These are phyloP conservation scores for Agrotis clavis DNA, from an alignment of 2,888 invertebrate species.

Conservation along the genomic window DNA sequence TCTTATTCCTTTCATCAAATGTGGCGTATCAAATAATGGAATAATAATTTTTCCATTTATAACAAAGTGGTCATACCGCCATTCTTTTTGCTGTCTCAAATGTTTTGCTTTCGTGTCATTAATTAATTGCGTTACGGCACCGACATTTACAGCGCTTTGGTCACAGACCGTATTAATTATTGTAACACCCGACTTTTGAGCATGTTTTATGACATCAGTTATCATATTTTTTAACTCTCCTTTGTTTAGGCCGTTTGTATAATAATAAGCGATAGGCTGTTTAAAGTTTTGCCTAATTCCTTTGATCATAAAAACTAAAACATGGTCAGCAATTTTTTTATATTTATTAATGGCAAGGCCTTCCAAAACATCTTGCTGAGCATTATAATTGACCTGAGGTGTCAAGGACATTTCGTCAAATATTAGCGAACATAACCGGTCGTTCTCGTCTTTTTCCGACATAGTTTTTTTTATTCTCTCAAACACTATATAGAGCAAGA, in stretches of 20 bases:
- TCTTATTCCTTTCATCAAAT: background rate
- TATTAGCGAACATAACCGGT: background rate
- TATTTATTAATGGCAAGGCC: background rate
- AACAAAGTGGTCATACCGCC: background rate
- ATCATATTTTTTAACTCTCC: background rate
- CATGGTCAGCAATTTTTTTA: background rate
- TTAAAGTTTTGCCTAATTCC: background rate
- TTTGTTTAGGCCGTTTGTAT: background rate
- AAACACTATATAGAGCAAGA: too few species aligned
- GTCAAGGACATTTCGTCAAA: background rate
- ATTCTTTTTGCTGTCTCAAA: background rate
- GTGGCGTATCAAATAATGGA: background rate
- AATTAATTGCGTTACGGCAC: background rate
- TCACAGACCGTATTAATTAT: constrained; percentile 1
- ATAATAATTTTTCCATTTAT: background rate
- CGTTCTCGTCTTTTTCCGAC: background rate
- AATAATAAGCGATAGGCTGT: background rate
- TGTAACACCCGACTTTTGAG: background rate
- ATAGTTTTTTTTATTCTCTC: background rate
- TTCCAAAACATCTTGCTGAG: background rate
- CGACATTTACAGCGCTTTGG: background rate
- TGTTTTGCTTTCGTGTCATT: background rate
- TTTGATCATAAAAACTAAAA: background rate
- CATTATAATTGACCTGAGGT: background rate
- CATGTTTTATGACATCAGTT: background rate